Base-by-base conservation (phyloP, 1,140 invertebrate genomes). In the Mylabris phalerata region DNA sequence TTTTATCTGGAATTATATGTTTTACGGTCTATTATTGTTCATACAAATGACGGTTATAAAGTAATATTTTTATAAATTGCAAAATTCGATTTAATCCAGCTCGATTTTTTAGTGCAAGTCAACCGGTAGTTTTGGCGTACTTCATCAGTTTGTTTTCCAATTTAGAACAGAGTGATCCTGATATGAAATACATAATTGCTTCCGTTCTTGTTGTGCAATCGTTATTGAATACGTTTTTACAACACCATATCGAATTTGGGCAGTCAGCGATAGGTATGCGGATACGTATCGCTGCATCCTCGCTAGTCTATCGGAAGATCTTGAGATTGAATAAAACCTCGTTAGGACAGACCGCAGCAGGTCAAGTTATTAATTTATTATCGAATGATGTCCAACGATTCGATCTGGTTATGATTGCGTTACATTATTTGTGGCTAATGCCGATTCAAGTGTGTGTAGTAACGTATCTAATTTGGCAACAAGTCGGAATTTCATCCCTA, bases 281-380 rank as follows among this genome's bases (percentile, higher is more conserved):
- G 61, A 62, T 83, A 2, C 71, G 82, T 52, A 65, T 84, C 9
- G 81, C 83, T 2, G 79, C 79, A 27, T 80, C 80, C 50, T 78
- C 82, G 0, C 67, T 85, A 0, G 74, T 86, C 64, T 86, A 84
- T 55, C 76, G 82, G 74, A 60, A 85, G 82, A 75, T 84, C 0
- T 71, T 85, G 9, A 77, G 78, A 2, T 73, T 88, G 26, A 86
- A 79, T 55, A 82, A 83, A 74, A 75, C 77, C 47, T 81, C 89
- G 0, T 67, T 90, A 10, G 82, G 82, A 0, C 76, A 86, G 64
- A 86, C 88, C 1, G 87, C 88, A 1, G 83, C 84, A 2, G 90
- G 90, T 0, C 89, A 92, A 75, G 78, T 93, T 38, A 86, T 93
- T 3, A 94, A 94, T 75, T 72, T 93, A 9, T 74, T 94, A 51